These are phyloP conservation scores for Drosophila biarmipes DNA, from an alignment of 1,140 invertebrate genomes.

Conservation along the genomic window DNA sequence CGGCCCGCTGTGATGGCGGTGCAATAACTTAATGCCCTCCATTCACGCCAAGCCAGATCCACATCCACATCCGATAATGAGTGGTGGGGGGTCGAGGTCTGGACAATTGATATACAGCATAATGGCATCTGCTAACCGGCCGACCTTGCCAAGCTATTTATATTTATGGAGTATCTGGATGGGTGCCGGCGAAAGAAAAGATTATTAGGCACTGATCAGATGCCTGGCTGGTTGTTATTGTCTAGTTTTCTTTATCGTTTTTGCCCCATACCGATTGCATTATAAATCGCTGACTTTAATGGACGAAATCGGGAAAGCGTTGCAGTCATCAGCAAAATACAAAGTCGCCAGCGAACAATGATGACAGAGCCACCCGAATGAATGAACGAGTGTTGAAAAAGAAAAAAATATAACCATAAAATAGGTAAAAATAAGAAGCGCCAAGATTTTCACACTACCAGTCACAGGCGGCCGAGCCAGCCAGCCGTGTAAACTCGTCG, in stretches of 20 bases:
- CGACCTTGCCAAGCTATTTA: slow-evolving; percentile 68
- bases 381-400: slow-evolving; percentile 50
- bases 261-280: slow-evolving; percentile 31
- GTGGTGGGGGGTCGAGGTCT: slow-evolving; percentile 5
- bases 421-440: slow-evolving; percentile 36
- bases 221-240: slow-evolving; percentile 20
- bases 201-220: slow-evolving; percentile 49
- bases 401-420: slow-evolving; percentile 50
- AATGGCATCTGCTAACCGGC: slow-evolving; percentile 4
- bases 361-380: slow-evolving; percentile 34
- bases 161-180: slow-evolving; percentile 55
- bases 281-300: slow-evolving; percentile 55
- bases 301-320: slow-evolving; percentile 70
- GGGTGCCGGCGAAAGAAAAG: slow-evolving; percentile 40
- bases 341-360: slow-evolving; percentile 53
- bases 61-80: slow-evolving; percentile 57
- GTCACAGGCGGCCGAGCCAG: slow-evolving; percentile 52
- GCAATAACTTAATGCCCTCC: slow-evolving; percentile 58
- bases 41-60: slow-evolving; percentile 49
- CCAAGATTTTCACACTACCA: slow-evolving; percentile 75
- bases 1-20: slow-evolving; percentile 12
- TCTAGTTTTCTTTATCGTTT: neutral
- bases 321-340: slow-evolving; percentile 55
- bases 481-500: slow-evolving; percentile 71
- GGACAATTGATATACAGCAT: slow-evolving; percentile 56